Conservation (phyloP, 2,113 vertebrate genomes). For the Forbesichthys papilliferus region DNA sequence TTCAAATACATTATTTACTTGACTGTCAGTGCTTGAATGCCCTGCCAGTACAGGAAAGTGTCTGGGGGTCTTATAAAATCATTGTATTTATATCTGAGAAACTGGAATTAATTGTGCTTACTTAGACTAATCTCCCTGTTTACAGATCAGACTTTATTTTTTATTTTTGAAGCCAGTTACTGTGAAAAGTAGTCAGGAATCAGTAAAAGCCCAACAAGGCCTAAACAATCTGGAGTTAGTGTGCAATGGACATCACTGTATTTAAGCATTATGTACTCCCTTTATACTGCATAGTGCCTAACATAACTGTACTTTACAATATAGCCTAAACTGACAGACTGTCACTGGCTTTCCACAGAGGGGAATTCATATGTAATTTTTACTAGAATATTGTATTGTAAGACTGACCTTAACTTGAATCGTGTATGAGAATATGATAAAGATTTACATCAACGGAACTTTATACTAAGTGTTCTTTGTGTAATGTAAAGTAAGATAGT, state of each 20-base stretch:
- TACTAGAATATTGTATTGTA: too few species aligned
- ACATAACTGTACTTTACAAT: conserved; percentile 21
- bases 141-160: not conserved
- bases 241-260: conserved; percentile 12
- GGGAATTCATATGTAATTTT: too few species aligned
- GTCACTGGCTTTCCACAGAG: too few species aligned
- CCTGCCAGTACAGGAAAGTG: not conserved
- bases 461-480: too few species aligned
- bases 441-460: too few species aligned
- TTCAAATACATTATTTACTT: not conserved
- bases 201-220: conserved; percentile 12
- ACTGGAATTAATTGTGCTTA: conserved; percentile 10
- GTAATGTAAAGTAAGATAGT: too few species aligned
- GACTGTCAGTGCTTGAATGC: too few species aligned
- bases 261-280: conserved; percentile 42
- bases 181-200: conserved; percentile 3
- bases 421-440: too few species aligned
- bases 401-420: too few species aligned
- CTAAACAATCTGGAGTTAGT: conserved; percentile 33
- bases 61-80: conserved; percentile 3
- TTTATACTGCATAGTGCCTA: conserved; percentile 12
- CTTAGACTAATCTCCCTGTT: not conserved
- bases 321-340: not conserved
- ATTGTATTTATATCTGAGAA: conserved; percentile 4
- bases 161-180: not conserved